Conservation (phyloP, 1,140 invertebrate genomes). For the Leucophenga varia region DNA sequence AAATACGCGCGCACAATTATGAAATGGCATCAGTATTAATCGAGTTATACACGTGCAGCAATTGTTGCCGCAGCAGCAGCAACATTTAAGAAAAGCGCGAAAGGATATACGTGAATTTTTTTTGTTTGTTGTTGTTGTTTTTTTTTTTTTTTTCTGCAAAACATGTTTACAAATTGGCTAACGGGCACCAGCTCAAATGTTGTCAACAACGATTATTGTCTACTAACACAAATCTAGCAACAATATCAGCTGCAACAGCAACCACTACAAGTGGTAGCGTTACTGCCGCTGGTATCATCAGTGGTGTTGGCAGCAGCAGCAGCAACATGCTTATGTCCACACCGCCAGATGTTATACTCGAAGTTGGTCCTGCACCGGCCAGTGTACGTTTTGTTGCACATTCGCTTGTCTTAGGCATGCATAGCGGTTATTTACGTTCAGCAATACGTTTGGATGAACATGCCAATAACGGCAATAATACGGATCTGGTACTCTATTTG, state of each 20-base stretch:
- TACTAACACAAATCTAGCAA: too few species aligned
- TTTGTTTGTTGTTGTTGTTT: slow-evolving; percentile 1
- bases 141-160: slow-evolving; percentile 18
- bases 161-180: slow-evolving; percentile 56
- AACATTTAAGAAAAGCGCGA: too few species aligned
- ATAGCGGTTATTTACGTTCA: slow-evolving; percentile 71
- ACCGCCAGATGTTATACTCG: slow-evolving; percentile 65
- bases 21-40: slow-evolving; percentile 42
- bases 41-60: slow-evolving; percentile 38
- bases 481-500: slow-evolving; percentile 58
- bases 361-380: slow-evolving; percentile 61
- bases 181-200: slow-evolving; percentile 45
- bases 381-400: slow-evolving; percentile 71
- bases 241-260: slow-evolving; percentile 22
- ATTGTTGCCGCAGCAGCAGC: too few species aligned
- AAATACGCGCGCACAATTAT: slow-evolving; percentile 39
- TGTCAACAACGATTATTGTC: too few species aligned
- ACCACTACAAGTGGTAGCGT: slow-evolving; percentile 20
- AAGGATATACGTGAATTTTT: too few species aligned
- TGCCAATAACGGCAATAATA: slow-evolving; percentile 21
- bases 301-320: slow-evolving; percentile 7
- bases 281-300: slow-evolving; percentile 19
- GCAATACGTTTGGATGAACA: slow-evolving; percentile 55
- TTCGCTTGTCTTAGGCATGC: slow-evolving; percentile 65
- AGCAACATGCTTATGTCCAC: slow-evolving; percentile 49